Conservation (phyloP, 2,797 vertebrate species). For the Margarornis squamiger region DNA sequence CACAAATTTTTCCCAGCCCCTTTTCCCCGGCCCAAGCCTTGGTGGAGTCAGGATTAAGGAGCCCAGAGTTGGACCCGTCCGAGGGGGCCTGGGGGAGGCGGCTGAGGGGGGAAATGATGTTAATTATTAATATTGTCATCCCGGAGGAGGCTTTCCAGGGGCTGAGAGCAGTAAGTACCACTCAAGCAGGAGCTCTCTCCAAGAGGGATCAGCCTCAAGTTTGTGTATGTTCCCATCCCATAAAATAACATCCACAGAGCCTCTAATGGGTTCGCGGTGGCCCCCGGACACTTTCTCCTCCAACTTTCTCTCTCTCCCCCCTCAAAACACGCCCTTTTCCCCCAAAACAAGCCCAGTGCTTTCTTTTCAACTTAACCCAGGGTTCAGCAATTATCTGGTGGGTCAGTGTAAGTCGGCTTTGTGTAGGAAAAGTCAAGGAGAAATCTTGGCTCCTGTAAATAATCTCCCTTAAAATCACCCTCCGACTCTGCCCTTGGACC, state of each 20-base stretch:
- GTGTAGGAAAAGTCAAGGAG: not conserved
- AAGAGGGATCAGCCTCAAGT: not conserved
- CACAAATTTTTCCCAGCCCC: not conserved
- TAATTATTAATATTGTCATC: not conserved
- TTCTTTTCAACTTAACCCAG: slow-evolving; percentile 20
- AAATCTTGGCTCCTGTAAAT: not conserved
- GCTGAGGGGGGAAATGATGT: not conserved
- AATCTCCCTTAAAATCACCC: not conserved
- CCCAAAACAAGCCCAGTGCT: not conserved
- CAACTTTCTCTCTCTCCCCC: not conserved
- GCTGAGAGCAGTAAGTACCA: not conserved
- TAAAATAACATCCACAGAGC: not conserved
- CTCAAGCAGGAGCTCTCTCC: not conserved
- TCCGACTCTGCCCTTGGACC: not conserved
- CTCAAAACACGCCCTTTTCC: not conserved
- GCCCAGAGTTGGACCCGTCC: not conserved
- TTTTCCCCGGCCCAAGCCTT: not conserved
- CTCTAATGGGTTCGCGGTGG: not conserved
- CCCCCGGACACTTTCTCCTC: not conserved
- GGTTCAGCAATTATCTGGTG: not conserved
- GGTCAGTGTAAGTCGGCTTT: not conserved
- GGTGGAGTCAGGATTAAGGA: not conserved
- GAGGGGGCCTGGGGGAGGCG: too few relatives aligned
- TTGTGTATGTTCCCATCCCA: not conserved
- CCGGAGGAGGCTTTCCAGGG: not conserved